phyloP scores from a whole-genome alignment of 2,113 vertebrate genomes.

The Aegithalos caudatus region DNA sequence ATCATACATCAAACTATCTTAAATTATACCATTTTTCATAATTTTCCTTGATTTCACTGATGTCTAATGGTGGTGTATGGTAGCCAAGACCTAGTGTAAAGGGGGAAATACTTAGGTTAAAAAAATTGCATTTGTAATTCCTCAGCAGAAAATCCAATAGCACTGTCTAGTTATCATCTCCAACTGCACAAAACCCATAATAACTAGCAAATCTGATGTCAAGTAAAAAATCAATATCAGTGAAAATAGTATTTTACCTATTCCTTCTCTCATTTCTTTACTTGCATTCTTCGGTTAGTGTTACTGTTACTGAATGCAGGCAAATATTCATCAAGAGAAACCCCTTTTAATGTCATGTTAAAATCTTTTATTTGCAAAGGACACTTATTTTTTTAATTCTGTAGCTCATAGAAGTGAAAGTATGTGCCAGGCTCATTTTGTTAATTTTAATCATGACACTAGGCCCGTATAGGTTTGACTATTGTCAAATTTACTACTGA shows the following conservation, averaged over 20 bases:
- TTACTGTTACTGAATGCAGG: neutral
- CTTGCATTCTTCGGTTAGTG: accelerated
- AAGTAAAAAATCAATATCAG: neutral
- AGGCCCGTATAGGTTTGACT: neutral
- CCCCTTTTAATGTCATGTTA: neutral
- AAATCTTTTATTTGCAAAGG: neutral
- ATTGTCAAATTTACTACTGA: neutral
- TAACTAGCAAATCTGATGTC: neutral
- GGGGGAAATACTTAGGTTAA: neutral
- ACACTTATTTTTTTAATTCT: neutral
- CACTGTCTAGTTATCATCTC: neutral
- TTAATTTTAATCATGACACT: neutral
- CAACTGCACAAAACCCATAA: neutral
- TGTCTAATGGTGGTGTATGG: neutral
- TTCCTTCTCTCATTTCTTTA: neutral
- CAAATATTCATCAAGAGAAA: neutral
- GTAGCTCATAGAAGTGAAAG: neutral
- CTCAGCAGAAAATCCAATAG: neutral
- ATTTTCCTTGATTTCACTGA: neutral
- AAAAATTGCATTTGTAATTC: neutral
- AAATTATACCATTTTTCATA: neutral
- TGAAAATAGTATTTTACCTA: neutral
- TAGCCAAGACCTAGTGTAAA: neutral
- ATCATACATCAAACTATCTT: neutral
- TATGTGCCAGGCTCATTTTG: neutral